These are phyloP conservation scores for Caenorhabditis sp. DNA, from an alignment of 2,888 invertebrate genomes.

Conservation along the genomic window DNA sequence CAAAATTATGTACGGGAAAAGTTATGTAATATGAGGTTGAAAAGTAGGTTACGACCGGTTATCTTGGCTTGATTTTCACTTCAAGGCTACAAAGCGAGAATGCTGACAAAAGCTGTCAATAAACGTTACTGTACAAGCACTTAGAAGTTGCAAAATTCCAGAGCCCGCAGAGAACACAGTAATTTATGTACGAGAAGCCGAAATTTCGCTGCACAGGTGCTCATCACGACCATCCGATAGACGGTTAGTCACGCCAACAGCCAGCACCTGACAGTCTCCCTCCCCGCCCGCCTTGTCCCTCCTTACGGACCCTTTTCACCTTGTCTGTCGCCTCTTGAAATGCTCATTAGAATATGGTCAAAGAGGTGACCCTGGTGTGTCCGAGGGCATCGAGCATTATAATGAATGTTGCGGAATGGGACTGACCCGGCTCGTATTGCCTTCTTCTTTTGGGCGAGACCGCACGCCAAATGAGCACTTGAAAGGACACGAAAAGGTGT, in stretches of 20 bases:
- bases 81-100: no score
- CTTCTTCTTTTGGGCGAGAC: slow-evolving; percentile 26
- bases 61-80: no score
- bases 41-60: no score
- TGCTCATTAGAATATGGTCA: slow-evolving; percentile 53
- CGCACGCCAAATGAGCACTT: slow-evolving; percentile 34
- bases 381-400: slow-evolving; percentile 27
- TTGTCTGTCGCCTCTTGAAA: slow-evolving; percentile 26
- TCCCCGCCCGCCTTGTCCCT: slow-evolving; percentile 1
- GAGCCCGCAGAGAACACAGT: no score
- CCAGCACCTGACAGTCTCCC: slow-evolving; percentile 2
- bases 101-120: no score
- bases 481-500: slow-evolving; percentile 21
- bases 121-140: no score
- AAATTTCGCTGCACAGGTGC: slow-evolving; percentile 21
- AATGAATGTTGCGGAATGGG: slow-evolving; percentile 52
- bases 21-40: no score
- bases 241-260: slow-evolving; percentile 34
- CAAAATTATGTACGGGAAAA: no score
- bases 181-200: no score
- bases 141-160: no score
- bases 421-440: slow-evolving; percentile 26
- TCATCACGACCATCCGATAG: slow-evolving; percentile 5
- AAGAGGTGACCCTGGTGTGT: slow-evolving; percentile 18
- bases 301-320: slow-evolving; percentile 4